Evolutionary conservation across 2,113 vertebrate species (phyloP).

Genomic region (Parotia lawesii): DNA sequence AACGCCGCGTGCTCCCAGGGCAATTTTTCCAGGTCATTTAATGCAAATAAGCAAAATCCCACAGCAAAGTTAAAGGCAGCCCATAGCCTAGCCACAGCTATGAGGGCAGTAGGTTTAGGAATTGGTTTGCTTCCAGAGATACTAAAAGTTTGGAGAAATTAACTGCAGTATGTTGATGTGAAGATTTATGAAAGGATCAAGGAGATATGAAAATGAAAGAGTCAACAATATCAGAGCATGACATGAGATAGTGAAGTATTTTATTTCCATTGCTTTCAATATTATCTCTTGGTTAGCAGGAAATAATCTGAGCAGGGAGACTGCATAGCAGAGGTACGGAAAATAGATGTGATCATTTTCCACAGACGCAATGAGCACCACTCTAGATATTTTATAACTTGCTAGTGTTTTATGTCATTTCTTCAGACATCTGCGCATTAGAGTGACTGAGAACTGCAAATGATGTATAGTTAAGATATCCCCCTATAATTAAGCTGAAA

Average conservation of each 20-base stretch:
- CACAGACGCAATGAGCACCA: constrained; percentile 47
- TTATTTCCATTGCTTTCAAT: constrained; percentile 22
- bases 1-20: neutral
- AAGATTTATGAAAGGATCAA: constrained; percentile 13
- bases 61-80: neutral
- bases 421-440: constrained; percentile 69
- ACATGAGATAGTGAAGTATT: constrained; percentile 15
- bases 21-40: neutral
- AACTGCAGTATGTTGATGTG: neutral
- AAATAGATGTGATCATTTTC: constrained; percentile 67
- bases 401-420: constrained; percentile 61
- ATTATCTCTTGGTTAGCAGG: constrained; percentile 36
- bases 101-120: neutral
- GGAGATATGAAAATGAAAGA: neutral
- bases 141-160: constrained; percentile 25
- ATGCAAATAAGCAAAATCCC: neutral
- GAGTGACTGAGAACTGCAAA: constrained; percentile 65
- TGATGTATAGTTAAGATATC: constrained; percentile 66
- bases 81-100: neutral
- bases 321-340: constrained; percentile 17
- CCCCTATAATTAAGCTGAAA: constrained; percentile 67
- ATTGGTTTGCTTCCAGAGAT: neutral
- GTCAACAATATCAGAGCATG: neutral
- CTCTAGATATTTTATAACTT: constrained; percentile 67
- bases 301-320: constrained; percentile 34